Base-by-base conservation (phyloP, 2,888 invertebrate genomes). In the Hydriomena furcata region DNA sequence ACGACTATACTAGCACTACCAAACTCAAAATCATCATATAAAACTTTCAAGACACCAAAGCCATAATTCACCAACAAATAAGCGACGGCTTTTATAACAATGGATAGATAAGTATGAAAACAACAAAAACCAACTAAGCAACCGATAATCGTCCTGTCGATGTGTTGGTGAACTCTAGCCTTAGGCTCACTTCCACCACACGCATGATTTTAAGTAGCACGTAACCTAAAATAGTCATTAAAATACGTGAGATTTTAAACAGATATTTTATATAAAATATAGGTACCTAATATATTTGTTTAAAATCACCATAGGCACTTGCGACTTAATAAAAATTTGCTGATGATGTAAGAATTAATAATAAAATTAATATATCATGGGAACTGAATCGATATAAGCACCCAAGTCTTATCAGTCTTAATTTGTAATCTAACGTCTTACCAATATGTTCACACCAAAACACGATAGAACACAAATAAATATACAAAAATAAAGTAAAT, bases 351-450 rank as follows among this genome's bases (percentile, higher is more conserved):
- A 40, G 8, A 41, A n/a, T 10, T 21, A 21, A 58, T 57, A 65
- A 55, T 58, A 58, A 10, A 61, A 61, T 32, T 41, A 45, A 43
- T 51, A 45, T 31, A 45, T 31, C 11, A 51, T 35, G 54, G 54
- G 49, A 58, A 34, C 46, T 55, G 42, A 55, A 54, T 60, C 49
- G 42, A 61, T 55, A 60, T 63, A 74, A 79, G 74, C 80, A 78
- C 80, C 79, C 71, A 71, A 71, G 59, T 73, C 60, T 63, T 61
- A 72, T 79, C 79, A 79, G 78, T 79, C 80, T 80, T 79, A 63
- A 66, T 73, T 65, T 66, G 66, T 68, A 68, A 65, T 61, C 58
- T 67, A 40, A 49, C 23, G 13, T 48, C 23, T 45, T 25, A 37
- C 36, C 20, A 49, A 45, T 36, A 40, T 25, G 30, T 49, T 48